These are phyloP conservation scores for Himalopsyche japonica DNA, from an alignment of 2,888 invertebrate species.

Conservation along the genomic window DNA sequence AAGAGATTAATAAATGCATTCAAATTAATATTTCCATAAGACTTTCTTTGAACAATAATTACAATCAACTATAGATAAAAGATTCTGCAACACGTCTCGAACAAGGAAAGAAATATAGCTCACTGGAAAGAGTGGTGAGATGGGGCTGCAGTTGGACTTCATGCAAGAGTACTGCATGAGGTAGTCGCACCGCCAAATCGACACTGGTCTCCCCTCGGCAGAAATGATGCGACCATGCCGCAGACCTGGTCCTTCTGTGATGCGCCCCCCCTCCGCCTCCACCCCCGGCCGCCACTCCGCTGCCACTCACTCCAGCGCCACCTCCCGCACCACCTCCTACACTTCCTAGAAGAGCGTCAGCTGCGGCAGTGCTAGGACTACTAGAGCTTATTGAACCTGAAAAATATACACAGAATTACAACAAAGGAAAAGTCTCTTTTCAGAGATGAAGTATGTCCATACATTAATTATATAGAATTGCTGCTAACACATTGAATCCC, in stretches of 20 bases:
- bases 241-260: constrained; percentile 81
- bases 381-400: constrained; percentile 73
- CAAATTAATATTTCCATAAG: too few species aligned
- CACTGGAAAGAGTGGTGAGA: constrained; percentile 77
- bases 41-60: background rate
- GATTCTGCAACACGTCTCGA: too few species aligned
- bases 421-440: background rate
- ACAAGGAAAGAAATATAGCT: constrained; percentile 36
- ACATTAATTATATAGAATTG: too few species aligned
- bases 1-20: too few species aligned
- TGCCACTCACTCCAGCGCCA: constrained; percentile 68
- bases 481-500: too few species aligned
- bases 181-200: constrained; percentile 82
- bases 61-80: too few species aligned
- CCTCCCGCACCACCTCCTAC: constrained; percentile 67
- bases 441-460: too few species aligned
- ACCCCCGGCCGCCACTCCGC: constrained; percentile 60
- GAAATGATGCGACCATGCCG: constrained; percentile 96
- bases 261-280: constrained; percentile 74
- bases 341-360: constrained; percentile 82
- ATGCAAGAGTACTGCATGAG: constrained; percentile 84
- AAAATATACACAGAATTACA: background rate
- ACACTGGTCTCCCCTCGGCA: constrained; percentile 88
- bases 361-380: constrained; percentile 85
- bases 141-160: constrained; percentile 89